phyloP scores from a whole-genome alignment of 2,113 vertebrate genomes.

The Brienomyrus longianalis region DNA sequence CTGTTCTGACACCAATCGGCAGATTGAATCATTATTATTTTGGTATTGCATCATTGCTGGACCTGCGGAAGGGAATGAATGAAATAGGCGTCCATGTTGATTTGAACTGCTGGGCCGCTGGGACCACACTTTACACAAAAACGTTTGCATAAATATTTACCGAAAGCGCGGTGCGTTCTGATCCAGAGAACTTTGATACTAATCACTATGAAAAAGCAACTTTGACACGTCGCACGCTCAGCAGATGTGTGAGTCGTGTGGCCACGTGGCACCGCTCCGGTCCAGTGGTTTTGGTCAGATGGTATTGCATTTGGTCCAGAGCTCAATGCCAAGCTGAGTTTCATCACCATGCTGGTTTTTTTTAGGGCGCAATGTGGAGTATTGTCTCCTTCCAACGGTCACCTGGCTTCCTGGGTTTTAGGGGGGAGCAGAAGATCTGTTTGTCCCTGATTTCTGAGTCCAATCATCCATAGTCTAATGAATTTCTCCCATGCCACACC shows the following conservation, averaged over 20 bases:
- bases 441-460: not conserved
- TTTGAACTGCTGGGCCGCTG: not conserved
- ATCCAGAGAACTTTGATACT: not conserved
- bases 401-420: not conserved
- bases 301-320: not conserved
- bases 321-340: not conserved
- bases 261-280: not conserved
- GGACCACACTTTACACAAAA: not conserved
- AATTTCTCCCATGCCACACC: not conserved
- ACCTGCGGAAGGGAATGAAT: not conserved
- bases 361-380: not conserved
- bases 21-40: not conserved
- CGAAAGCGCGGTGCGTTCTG: not conserved
- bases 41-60: not conserved
- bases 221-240: not conserved
- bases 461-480: not conserved
- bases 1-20: not conserved
- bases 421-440: not conserved
- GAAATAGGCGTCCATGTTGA: not conserved
- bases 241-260: not conserved
- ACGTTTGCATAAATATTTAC: constrained; percentile 5
- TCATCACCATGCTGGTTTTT: not conserved
- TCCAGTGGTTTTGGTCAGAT: not conserved
- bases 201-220: not conserved
- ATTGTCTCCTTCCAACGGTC: not conserved